These are phyloP conservation scores for Muscicapa comitata DNA, from an alignment of 2,797 vertebrate species.

Conservation along the genomic window DNA sequence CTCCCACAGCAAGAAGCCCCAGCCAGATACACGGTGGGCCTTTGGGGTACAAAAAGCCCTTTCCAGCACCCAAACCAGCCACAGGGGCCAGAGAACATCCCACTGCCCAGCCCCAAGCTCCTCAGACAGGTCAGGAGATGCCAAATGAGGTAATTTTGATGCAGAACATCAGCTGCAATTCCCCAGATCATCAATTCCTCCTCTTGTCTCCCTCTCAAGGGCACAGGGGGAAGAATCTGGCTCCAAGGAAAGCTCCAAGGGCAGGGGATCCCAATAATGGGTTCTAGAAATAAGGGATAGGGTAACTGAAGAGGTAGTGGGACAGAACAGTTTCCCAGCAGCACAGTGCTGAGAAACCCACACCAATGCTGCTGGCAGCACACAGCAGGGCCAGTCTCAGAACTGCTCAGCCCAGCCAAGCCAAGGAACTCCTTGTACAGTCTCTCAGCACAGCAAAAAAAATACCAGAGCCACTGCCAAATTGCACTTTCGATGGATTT, in stretches of 20 bases:
- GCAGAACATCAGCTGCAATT: not conserved
- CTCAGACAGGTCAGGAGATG: not conserved
- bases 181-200: not conserved
- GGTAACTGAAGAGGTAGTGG: not conserved
- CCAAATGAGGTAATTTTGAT: rapidly evolving
- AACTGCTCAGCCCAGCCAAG: not conserved
- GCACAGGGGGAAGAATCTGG: not conserved
- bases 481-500: not conserved
- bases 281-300: not conserved
- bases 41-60: rapidly evolving
- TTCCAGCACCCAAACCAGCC: not conserved
- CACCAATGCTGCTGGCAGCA: not conserved
- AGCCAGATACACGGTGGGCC: rapidly evolving
- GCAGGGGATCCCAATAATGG: rapidly evolving
- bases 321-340: not conserved
- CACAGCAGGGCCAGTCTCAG: not conserved
- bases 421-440: not conserved
- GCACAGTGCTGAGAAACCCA: not conserved
- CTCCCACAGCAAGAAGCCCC: not conserved
- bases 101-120: not conserved
- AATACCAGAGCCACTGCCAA: not conserved
- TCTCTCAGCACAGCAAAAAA: not conserved
- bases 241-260: not conserved
- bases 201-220: rapidly evolving
- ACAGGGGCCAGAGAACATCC: not conserved